Evolutionary conservation across 2,888 invertebrate species (phyloP).

Genomic region (Itoplectis maculator): DNA sequence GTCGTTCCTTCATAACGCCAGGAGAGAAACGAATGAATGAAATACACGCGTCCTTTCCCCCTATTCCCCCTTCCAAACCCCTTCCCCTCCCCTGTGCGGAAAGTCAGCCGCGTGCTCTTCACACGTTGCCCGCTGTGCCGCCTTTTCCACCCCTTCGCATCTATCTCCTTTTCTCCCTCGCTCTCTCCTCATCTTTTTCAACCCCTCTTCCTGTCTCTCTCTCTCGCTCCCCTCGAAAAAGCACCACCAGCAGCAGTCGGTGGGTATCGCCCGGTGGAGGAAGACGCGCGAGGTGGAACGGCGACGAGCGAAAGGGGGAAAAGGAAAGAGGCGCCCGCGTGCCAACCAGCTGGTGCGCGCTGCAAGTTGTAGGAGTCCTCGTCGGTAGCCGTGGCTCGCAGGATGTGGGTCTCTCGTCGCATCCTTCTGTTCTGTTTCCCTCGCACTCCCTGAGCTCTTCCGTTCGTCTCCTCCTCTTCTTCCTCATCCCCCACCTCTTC

Average conservation of each 20-base stretch:
- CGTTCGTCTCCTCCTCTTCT: conserved; percentile 39
- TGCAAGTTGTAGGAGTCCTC: conserved; percentile 81
- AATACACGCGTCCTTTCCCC: conserved; percentile 65
- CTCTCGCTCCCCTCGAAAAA: conserved; percentile 39
- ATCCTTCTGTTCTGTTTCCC: conserved; percentile 48
- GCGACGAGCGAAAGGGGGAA: conserved; percentile 24
- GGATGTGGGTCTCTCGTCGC: conserved; percentile 78
- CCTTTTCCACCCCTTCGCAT: conserved; percentile 40
- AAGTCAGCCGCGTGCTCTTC: conserved; percentile 67
- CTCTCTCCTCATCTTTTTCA: conserved; percentile 33
- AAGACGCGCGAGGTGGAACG: conserved; percentile 52
- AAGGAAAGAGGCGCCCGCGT: conserved; percentile 62
- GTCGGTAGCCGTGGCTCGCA: conserved; percentile 70
- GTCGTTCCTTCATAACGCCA: conserved; percentile 76
- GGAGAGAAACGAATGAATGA: conserved; percentile 70
- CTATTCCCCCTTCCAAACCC: conserved; percentile 19
- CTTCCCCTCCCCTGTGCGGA: conserved; percentile 71
- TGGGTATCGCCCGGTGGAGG: conserved; percentile 31
- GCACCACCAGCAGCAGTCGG: not conserved
- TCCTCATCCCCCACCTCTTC: conserved; percentile 67
- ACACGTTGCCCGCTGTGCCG: conserved; percentile 53
- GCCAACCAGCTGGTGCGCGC: conserved; percentile 81
- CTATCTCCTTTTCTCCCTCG: conserved; percentile 37
- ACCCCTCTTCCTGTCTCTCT: conserved; percentile 27
- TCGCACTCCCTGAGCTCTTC: conserved; percentile 73